These are phyloP conservation scores for Onthophagus taurus DNA, from an alignment of 1,140 invertebrate genomes.

Conservation along the genomic window DNA sequence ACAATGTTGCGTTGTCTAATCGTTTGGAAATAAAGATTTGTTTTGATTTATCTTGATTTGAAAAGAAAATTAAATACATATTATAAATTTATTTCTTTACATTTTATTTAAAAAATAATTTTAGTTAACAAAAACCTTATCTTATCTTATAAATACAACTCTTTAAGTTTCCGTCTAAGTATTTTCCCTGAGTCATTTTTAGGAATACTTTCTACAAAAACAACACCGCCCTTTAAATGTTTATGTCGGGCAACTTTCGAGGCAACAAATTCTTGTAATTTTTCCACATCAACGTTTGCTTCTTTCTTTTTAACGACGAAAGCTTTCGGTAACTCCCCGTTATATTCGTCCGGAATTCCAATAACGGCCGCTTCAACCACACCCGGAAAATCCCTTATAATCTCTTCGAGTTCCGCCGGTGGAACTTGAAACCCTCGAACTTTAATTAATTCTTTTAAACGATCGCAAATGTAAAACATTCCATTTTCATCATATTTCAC, in stretches of 20 bases:
- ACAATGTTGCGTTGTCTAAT: too few species aligned
- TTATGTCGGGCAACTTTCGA: slow-evolving; percentile 34
- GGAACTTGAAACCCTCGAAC: slow-evolving; percentile 72
- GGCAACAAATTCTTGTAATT: slow-evolving; percentile 32
- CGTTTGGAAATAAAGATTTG: too few species aligned
- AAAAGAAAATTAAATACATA: too few species aligned
- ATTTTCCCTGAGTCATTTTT: slow-evolving; percentile 61
- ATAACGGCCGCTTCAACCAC: slow-evolving; percentile 75
- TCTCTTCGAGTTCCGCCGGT: slow-evolving; percentile 77
- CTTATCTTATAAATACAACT: too few species aligned
- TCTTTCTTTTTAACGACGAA: slow-evolving; percentile 48
- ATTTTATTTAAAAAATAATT: too few species aligned
- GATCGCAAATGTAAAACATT: slow-evolving; percentile 59
- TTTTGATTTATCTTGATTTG: too few species aligned
- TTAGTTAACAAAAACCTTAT: too few species aligned
- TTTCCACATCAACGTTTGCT: slow-evolving; percentile 23
- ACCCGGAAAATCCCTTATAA: slow-evolving; percentile 66
- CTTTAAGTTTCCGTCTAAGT: slow-evolving; percentile 44
- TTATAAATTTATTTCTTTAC: too few species aligned
- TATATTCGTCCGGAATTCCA: slow-evolving; percentile 64
- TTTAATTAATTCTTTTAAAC: slow-evolving; percentile 79
- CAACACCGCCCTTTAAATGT: slow-evolving; percentile 39
- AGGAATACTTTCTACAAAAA: slow-evolving; percentile 48
- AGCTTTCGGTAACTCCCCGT: slow-evolving; percentile 65
- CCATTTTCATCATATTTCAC: slow-evolving; percentile 54